phyloP scores from a whole-genome alignment of 2,888 invertebrate genomes.

The Stenurella melanura region DNA sequence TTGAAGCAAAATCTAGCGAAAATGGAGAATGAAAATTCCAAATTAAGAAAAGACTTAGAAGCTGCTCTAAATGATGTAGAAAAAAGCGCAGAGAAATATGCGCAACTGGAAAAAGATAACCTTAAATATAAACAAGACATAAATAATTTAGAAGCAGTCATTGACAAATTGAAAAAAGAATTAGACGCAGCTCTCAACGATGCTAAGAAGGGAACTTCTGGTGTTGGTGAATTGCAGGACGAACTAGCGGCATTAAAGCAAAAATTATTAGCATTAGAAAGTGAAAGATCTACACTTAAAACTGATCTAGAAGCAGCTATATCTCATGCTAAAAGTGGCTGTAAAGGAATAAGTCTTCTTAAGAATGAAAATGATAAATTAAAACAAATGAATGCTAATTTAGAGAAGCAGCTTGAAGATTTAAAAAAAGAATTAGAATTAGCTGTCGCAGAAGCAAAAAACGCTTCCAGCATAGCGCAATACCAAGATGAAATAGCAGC shows the following conservation, averaged over 20 bases:
- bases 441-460: slow-evolving; percentile 11
- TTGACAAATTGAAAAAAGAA: slow-evolving; percentile 57
- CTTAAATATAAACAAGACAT: slow-evolving; percentile 52
- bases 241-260: slow-evolving; percentile 43
- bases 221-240: slow-evolving; percentile 45
- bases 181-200: slow-evolving; percentile 54
- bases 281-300: slow-evolving; percentile 45
- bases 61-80: slow-evolving; percentile 43
- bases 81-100: slow-evolving; percentile 52
- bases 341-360: slow-evolving; percentile 20
- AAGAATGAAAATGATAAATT: slow-evolving; percentile 52
- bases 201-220: slow-evolving; percentile 51
- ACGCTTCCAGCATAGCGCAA: slow-evolving; percentile 44
- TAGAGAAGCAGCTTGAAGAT: slow-evolving; percentile 47
- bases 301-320: slow-evolving; percentile 47
- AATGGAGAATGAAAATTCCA: slow-evolving; percentile 51
- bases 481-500: slow-evolving; percentile 42
- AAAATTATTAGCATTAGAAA: slow-evolving; percentile 45
- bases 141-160: slow-evolving; percentile 54
- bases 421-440: slow-evolving; percentile 42
- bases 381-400: slow-evolving; percentile 47
- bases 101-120: slow-evolving; percentile 58
- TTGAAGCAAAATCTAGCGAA: slow-evolving; percentile 51
- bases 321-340: slow-evolving; percentile 31
- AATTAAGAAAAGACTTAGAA: slow-evolving; percentile 57